Percentiles rank a stretch among this genome's conserved stretches.
phyloP scores from a whole-genome alignment of 2,113 vertebrate species.

The Solea solea region DNA sequence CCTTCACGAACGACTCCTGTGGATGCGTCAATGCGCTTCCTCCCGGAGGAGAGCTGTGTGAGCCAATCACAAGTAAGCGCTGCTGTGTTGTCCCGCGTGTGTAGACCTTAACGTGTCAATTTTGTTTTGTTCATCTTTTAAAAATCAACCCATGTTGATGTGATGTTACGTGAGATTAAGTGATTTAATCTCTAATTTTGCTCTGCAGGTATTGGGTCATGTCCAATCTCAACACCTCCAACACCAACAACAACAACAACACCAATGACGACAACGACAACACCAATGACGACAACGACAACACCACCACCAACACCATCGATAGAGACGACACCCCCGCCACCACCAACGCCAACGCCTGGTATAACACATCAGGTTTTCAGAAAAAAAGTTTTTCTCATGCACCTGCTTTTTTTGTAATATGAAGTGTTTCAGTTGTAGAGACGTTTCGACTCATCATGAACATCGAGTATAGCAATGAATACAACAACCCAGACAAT shows the following conservation, averaged over 20 bases:
- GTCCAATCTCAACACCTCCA: neutral
- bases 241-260: neutral
- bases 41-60: slow-evolving; percentile 35
- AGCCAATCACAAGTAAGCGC: slow-evolving; percentile 48
- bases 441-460: neutral
- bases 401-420: neutral
- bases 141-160: too few relatives aligned
- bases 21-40: slow-evolving; percentile 54
- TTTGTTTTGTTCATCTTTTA: neutral
- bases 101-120: neutral
- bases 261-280: neutral
- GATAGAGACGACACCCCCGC: neutral
- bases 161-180: neutral
- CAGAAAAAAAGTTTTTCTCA: neutral
- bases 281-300: neutral
- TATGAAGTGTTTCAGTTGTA: neutral
- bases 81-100: neutral
- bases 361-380: neutral
- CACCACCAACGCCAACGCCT: neutral
- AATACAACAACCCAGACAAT: neutral
- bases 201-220: slow-evolving; percentile 5
- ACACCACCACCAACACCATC: neutral
- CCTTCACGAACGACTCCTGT: slow-evolving; percentile 25
- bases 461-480: fast-evolving
- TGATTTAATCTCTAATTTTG: slow-evolving; percentile 8